Evolutionary conservation across 2,797 vertebrate species (phyloP).

Genomic region (Fundulus diaphanus): DNA sequence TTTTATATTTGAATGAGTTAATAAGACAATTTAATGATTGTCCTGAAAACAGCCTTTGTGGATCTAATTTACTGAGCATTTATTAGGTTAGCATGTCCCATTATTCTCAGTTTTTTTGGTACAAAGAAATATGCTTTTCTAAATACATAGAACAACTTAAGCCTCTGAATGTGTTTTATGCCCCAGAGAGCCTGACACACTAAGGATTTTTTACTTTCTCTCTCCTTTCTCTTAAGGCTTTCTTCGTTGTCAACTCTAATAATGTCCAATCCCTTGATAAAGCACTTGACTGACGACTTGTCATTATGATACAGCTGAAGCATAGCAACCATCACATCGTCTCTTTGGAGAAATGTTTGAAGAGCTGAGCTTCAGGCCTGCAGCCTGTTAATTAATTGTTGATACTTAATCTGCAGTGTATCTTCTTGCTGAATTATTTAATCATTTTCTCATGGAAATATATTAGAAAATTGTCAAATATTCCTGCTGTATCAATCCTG

Average conservation of each 20-base stretch:
- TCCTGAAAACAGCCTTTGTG: neutral
- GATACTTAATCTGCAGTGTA: neutral
- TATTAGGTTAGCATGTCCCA: neutral
- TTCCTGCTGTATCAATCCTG: neutral
- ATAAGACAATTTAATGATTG: neutral
- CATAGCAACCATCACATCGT: conserved; percentile 11
- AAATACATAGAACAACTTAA: neutral
- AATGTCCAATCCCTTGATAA: conserved; percentile 18
- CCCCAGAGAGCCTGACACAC: conserved; percentile 11
- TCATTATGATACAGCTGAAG: conserved; percentile 19
- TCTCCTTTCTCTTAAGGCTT: conserved; percentile 18
- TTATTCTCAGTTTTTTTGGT: neutral
- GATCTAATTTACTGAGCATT: neutral
- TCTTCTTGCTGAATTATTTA: no score
- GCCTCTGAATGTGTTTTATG: neutral
- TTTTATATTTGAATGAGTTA: no score
- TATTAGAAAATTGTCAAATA: no score
- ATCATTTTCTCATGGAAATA: no score
- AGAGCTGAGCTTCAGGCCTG: neutral
- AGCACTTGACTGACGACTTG: conserved; percentile 38
- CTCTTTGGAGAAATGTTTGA: conserved; percentile 8
- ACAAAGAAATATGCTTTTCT: neutral
- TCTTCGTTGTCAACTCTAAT: conserved; percentile 36
- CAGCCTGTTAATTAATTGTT: neutral
- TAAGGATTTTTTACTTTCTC: neutral